phyloP scores from a whole-genome alignment of 2,797 vertebrate genomes.

The Peromyscus eremicus region DNA sequence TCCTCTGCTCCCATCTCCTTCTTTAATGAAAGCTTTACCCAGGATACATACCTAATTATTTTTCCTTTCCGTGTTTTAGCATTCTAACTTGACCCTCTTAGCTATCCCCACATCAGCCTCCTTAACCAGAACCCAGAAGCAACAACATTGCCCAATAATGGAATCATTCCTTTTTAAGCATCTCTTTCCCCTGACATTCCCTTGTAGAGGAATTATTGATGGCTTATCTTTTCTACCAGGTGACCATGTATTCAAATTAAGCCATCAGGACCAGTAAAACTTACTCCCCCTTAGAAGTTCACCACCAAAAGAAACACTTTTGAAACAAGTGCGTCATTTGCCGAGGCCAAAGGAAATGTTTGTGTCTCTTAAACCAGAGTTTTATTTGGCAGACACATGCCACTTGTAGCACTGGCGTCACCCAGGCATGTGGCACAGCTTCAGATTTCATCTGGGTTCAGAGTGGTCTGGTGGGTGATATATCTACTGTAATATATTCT shows the following conservation, averaged over 20 bases:
- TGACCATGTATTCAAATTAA: neutral
- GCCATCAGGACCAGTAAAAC: neutral
- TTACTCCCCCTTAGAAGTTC: slow-evolving; percentile 39
- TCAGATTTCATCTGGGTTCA: slow-evolving; percentile 64
- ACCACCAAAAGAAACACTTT: slow-evolving; percentile 32
- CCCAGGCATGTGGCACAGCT: slow-evolving; percentile 28
- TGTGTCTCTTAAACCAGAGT: slow-evolving; percentile 33
- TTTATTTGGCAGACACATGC: slow-evolving; percentile 47
- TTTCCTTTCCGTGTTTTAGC: neutral
- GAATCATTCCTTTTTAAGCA: neutral
- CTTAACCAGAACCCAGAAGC: neutral
- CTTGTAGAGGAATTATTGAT: neutral
- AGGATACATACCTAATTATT: neutral
- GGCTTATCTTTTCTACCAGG: neutral
- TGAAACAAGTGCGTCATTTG: slow-evolving; percentile 45
- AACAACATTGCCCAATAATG: neutral
- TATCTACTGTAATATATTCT: slow-evolving; percentile 77
- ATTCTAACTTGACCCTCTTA: neutral
- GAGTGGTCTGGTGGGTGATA: slow-evolving; percentile 73
- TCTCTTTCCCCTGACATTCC: neutral
- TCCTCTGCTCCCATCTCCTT: no score
- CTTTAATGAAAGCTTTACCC: neutral
- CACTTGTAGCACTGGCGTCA: neutral
- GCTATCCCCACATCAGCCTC: neutral
- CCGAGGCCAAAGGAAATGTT: slow-evolving; percentile 32